These are phyloP conservation scores for Drosophila hydei DNA, from an alignment of 1,140 invertebrate species.

Conservation along the genomic window DNA sequence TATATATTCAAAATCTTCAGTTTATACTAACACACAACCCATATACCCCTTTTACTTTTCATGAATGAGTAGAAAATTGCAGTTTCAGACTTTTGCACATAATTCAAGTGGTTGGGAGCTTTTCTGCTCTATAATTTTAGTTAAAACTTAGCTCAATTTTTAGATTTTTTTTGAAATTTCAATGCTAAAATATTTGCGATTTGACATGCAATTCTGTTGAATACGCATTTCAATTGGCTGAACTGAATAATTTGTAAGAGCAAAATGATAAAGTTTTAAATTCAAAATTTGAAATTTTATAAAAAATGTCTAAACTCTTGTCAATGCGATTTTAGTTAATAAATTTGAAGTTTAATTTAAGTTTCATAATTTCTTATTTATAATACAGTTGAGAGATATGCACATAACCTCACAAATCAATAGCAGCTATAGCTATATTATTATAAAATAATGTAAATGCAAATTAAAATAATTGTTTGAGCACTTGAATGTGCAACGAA, in stretches of 20 bases:
- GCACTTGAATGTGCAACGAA: conserved; percentile 51
- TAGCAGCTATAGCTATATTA: too few species aligned
- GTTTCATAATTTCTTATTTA: too few species aligned
- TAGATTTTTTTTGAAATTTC: conserved; percentile 7
- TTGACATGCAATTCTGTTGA: background rate
- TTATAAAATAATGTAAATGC: conserved; percentile 33
- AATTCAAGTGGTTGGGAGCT: conserved; percentile 19
- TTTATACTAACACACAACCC: too few species aligned
- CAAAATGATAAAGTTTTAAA: background rate
- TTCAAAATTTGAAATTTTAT: too few species aligned
- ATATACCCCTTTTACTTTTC: background rate
- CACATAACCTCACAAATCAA: too few species aligned
- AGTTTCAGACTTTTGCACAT: conserved; percentile 33
- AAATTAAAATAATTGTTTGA: conserved; percentile 49
- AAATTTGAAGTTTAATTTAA: too few species aligned
- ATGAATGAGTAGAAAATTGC: conserved; percentile 40
- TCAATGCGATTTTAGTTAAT: too few species aligned
- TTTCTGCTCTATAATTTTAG: conserved; percentile 28
- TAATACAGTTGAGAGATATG: too few species aligned
- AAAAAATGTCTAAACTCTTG: too few species aligned
- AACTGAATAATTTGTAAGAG: background rate
- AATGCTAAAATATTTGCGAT: conserved; percentile 1
- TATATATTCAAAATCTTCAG: too few species aligned
- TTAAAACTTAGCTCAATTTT: background rate
- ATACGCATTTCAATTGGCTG: background rate